A percentile compares a stretch with the other conserved stretches of the same genome.
Evolutionary conservation across 2,797 vertebrate species (phyloP).

Genomic region (Protosalanx chinensis): DNA sequence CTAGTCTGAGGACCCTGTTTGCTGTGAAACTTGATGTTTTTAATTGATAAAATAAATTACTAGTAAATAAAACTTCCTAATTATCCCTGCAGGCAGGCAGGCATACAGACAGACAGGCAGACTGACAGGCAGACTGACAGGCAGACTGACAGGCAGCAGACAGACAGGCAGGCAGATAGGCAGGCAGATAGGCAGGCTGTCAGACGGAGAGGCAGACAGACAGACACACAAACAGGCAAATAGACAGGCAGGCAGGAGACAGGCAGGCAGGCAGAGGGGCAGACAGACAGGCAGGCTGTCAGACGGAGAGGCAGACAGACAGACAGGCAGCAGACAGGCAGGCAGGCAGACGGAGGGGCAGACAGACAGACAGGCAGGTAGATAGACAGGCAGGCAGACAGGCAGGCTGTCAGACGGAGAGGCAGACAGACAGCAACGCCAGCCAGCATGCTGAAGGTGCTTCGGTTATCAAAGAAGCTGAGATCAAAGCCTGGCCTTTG

Average conservation of each 20-base stretch:
- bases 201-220: too few relatives aligned
- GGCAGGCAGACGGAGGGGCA: constrained; percentile 5
- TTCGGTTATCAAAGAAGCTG: constrained; percentile 63
- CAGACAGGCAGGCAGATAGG: not conserved
- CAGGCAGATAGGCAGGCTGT: not conserved
- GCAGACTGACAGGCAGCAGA: not conserved
- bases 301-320: constrained; percentile 11
- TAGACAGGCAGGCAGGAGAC: constrained; percentile 18
- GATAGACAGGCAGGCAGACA: constrained; percentile 24
- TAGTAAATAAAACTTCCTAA: too few relatives aligned
- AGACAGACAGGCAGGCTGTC: not conserved
- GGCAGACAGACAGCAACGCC: not conserved
- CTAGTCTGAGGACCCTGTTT: too few relatives aligned
- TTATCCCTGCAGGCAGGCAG: not conserved
- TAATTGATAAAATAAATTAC: too few relatives aligned
- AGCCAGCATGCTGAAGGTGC: not conserved
- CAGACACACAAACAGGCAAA: too few relatives aligned
- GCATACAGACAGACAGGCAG: constrained; percentile 14
- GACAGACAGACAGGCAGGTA: not conserved
- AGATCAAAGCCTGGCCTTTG: constrained; percentile 65
- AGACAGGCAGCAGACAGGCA: constrained; percentile 6
- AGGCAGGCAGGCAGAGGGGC: constrained; percentile 24
- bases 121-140: too few relatives aligned
- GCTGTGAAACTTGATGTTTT: too few relatives aligned
- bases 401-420: not conserved